Evolutionary conservation across 2,888 invertebrate genomes (phyloP), one percentile per base, ranked within the genome.

Genomic region (Bibio marci): DNA sequence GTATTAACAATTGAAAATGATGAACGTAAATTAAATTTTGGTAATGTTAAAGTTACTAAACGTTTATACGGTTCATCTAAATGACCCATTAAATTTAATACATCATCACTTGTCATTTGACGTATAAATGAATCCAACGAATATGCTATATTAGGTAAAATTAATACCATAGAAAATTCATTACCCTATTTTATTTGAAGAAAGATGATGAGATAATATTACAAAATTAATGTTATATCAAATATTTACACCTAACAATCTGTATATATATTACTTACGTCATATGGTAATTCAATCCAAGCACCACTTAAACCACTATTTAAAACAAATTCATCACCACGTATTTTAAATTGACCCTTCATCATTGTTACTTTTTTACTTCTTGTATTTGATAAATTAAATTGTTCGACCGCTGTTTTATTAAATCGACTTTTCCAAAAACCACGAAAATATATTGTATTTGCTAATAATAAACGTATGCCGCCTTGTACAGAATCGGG

Each of bases 241-340:
- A n/a, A n/a, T n/a, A n/a, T n/a, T n/a, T n/a, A n/a, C n/a, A n/a
- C n/a, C n/a, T n/a, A n/a, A n/a, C n/a, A n/a, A n/a, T n/a, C n/a
- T n/a, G n/a, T n/a, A n/a, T n/a, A n/a, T 31, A 19, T 28, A 3
- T 7, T 34, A 56, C 64, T 62, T 60, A 80, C 80, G 52, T 71
- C 66, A 49, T 80, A 81, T 6, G 79, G 79, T 37, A 81, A 52
- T 51, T 76, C 70, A 22, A 80, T 58, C 41, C 73, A 71, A 48
- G 72, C 66, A 33, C 76, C 72, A 43, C 74, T 70, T 6, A 78
- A 56, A 17, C 66, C 65, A 11, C 66, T 63, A 13, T 76, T 51
- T 34, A 66, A 58, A 7, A 65, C 70, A 43, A 73, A 34, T 13
- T 11, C 14, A 17, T 35, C 38, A 2, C 32, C 17, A 3, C 67